Evolutionary conservation across 92 coral and sea anemone species (phyloP).

Genomic region (Desmophyllum pertusum): DNA sequence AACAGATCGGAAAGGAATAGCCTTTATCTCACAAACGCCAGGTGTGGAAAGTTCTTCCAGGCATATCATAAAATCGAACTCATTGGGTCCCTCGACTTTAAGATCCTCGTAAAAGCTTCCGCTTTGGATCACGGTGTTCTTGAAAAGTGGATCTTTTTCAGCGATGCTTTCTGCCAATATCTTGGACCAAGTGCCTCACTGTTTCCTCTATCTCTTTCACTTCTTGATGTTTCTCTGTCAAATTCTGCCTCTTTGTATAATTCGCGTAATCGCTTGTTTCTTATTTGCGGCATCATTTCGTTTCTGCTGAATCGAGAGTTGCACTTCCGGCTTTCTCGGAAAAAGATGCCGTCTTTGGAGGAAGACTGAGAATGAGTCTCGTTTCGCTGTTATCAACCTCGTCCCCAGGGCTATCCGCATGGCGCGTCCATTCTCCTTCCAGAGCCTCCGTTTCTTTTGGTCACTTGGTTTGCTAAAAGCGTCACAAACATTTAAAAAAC

Average conservation of each 20-base stretch:
- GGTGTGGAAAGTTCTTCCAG: slow-evolving; percentile 39
- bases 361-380: not conserved
- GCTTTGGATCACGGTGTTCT: slow-evolving; percentile 34
- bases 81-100: slow-evolving; percentile 61
- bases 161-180: slow-evolving; percentile 37
- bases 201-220: slow-evolving; percentile 53
- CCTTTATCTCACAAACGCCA: slow-evolving; percentile 43
- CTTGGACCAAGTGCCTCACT: slow-evolving; percentile 28
- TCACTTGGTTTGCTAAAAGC: no score
- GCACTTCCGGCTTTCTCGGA: slow-evolving; percentile 25
- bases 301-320: not conserved
- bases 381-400: no score
- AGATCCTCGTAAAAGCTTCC: slow-evolving; percentile 64
- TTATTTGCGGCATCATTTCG: slow-evolving; percentile 1
- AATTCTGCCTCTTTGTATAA: slow-evolving; percentile 46
- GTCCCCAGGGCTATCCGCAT: not conserved
- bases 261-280: slow-evolving; percentile 12
- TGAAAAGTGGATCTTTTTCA: slow-evolving; percentile 35
- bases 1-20: slow-evolving; percentile 51
- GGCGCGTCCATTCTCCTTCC: no score
- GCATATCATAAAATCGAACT: slow-evolving; percentile 66
- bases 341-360: not conserved
- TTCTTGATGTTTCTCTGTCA: slow-evolving; percentile 44
- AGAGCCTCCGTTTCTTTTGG: no score
- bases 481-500: no score